Evolutionary conservation across 2,888 invertebrate genomes (phyloP).

Genomic region (Dendrolimus houi): DNA sequence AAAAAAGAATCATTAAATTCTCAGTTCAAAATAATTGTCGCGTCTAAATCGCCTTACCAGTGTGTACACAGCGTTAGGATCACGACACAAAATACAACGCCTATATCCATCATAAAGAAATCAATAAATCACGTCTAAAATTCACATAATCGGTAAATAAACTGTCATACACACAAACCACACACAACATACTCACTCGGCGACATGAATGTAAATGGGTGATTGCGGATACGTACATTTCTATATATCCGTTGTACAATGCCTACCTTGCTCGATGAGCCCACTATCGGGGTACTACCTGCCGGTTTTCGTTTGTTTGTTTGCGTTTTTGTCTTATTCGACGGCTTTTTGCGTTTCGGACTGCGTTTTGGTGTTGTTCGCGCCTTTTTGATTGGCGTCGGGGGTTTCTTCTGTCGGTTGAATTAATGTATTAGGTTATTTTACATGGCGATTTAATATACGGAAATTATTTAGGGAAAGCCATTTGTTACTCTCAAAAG

Average conservation of each 20-base stretch:
- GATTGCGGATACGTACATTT: slow-evolving; percentile 74
- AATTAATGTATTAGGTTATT: too few species aligned
- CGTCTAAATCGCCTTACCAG: too few species aligned
- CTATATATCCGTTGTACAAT: slow-evolving; percentile 77
- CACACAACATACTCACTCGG: slow-evolving; percentile 33
- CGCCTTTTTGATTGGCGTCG: slow-evolving; percentile 51
- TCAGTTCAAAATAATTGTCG: too few species aligned
- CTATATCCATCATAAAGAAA: too few species aligned
- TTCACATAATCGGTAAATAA: too few species aligned
- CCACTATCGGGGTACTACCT: slow-evolving; percentile 65
- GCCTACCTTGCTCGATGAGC: slow-evolving; percentile 74
- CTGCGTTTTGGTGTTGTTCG: slow-evolving; percentile 57
- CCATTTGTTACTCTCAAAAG: too few species aligned
- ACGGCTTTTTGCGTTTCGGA: slow-evolving; percentile 43
- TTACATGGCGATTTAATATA: too few species aligned
- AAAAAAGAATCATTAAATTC: too few species aligned
- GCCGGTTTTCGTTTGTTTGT: slow-evolving; percentile 50
- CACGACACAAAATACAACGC: too few species aligned
- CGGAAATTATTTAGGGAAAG: too few species aligned
- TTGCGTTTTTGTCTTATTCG: slow-evolving; percentile 28
- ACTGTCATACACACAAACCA: slow-evolving; percentile 3
- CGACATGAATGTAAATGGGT: slow-evolving; percentile 59
- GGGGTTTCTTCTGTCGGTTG: slow-evolving; percentile 37
- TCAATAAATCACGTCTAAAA: too few species aligned
- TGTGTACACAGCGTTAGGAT: too few species aligned